These are phyloP conservation scores for Tarsius wallacei DNA, from an alignment of 2,797 vertebrate genomes.

Conservation along the genomic window DNA sequence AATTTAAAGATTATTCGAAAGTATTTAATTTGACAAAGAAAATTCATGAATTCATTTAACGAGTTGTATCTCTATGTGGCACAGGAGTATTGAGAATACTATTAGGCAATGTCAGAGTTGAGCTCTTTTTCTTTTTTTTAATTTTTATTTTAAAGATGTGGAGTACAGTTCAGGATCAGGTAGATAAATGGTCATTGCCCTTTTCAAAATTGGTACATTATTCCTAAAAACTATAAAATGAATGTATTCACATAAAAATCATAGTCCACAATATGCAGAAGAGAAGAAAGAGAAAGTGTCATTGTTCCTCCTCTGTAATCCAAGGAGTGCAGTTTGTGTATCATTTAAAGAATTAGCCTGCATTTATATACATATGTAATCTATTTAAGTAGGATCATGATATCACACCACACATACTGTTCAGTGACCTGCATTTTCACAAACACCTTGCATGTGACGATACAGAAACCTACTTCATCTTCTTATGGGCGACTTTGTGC, in stretches of 20 bases:
- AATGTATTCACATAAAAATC: not conserved
- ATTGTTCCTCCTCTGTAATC: not conserved
- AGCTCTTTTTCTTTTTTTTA: too few species aligned
- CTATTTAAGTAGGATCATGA: not conserved
- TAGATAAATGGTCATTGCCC: too few species aligned
- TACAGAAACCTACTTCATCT: not conserved
- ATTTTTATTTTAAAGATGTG: too few species aligned
- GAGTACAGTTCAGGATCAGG: too few species aligned
- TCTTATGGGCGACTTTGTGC: not conserved
- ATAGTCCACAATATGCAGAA: not conserved
- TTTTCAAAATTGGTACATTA: not conserved
- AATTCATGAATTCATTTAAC: not conserved
- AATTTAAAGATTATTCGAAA: not conserved
- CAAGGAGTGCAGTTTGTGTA: not conserved
- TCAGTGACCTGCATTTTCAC: not conserved
- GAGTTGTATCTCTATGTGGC: not conserved
- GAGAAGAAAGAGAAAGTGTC: not conserved
- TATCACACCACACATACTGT: not conserved
- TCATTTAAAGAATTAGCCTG: not conserved
- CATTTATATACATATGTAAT: not conserved
- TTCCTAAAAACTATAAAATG: slow-evolving; percentile 36
- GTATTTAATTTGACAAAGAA: not conserved
- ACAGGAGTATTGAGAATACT: not conserved
- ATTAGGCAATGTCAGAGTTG: not conserved
- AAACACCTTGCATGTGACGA: not conserved